A percentile compares a stretch with the other conserved stretches of the same genome.
Conservation (phyloP, 2,888 invertebrate species). For the Yponomeuta cagnagella region DNA sequence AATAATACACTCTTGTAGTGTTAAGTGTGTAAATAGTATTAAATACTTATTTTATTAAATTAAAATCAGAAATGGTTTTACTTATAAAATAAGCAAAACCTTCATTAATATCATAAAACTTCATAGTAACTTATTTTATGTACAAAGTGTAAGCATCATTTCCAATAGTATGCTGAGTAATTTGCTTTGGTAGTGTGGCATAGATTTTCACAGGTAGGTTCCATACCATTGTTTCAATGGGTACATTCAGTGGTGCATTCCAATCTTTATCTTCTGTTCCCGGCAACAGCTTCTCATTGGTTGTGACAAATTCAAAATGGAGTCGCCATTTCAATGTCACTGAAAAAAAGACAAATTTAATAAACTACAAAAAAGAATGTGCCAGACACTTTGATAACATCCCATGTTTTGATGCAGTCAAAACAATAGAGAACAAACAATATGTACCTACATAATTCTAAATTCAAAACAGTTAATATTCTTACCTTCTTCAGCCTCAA, state of each 20-base stretch:
- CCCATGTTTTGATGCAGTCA: not conserved
- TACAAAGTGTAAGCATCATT: slow-evolving; percentile 65
- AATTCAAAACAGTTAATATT: not conserved
- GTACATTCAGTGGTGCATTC: slow-evolving; percentile 89
- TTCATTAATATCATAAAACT: not conserved
- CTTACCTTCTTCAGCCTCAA: slow-evolving; percentile 89
- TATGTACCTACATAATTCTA: not conserved
- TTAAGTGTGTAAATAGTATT: slow-evolving; percentile 13
- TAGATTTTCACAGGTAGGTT: slow-evolving; percentile 96
- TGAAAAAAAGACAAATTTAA: slow-evolving; percentile 44
- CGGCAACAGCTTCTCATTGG: slow-evolving; percentile 79
- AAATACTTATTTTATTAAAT: slow-evolving; percentile 4
- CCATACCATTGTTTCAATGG: slow-evolving; percentile 99
- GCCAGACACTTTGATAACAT: not conserved
- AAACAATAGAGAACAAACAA: not conserved
- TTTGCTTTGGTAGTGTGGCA: slow-evolving; percentile 90
- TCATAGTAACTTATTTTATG: slow-evolving; percentile 29
- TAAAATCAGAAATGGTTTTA: not conserved
- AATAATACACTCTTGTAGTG: slow-evolving; percentile 27
- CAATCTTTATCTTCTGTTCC: slow-evolving; percentile 79
- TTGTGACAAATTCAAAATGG: slow-evolving; percentile 98
- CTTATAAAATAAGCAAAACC: not conserved
- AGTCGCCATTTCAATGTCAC: slow-evolving; percentile 94
- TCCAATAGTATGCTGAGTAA: slow-evolving; percentile 78
- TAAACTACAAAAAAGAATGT: not conserved